A percentile compares a stretch with the other conserved stretches of the same genome.
Evolutionary conservation across 2,113 vertebrate species (phyloP).

Genomic region (Serinus canaria): DNA sequence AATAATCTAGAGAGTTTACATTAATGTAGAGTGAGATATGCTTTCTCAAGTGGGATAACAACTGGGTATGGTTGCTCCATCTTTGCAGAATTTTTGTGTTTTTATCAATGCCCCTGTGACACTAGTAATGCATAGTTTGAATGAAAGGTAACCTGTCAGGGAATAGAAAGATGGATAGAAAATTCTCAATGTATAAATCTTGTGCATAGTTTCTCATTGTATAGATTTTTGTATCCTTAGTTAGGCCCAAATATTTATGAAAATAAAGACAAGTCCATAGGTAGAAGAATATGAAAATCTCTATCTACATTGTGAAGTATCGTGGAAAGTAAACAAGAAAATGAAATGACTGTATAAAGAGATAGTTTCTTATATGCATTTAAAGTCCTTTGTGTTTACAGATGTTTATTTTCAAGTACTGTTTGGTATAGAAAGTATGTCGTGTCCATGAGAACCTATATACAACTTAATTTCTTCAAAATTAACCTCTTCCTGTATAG

Average conservation of each 20-base stretch:
- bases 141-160: neutral
- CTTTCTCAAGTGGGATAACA: neutral
- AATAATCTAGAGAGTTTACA: neutral
- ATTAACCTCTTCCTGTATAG: neutral
- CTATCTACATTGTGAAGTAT: neutral
- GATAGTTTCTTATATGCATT: neutral
- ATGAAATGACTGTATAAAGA: neutral
- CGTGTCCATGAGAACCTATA: neutral
- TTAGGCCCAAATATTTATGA: neutral
- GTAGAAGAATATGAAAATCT: neutral
- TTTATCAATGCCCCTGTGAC: neutral
- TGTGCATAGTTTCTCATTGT: neutral
- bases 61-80: neutral
- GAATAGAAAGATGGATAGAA: neutral
- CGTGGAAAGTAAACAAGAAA: neutral
- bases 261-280: rapidly evolving
- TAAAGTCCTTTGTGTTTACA: neutral
- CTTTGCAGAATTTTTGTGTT: neutral
- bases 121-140: neutral
- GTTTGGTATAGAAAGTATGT: rapidly evolving
- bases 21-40: neutral
- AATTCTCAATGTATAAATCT: neutral
- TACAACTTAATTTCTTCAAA: neutral
- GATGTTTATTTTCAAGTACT: neutral
- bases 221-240: neutral